phyloP scores from a whole-genome alignment of 2,113 vertebrate species.

The Balaeniceps rex region DNA sequence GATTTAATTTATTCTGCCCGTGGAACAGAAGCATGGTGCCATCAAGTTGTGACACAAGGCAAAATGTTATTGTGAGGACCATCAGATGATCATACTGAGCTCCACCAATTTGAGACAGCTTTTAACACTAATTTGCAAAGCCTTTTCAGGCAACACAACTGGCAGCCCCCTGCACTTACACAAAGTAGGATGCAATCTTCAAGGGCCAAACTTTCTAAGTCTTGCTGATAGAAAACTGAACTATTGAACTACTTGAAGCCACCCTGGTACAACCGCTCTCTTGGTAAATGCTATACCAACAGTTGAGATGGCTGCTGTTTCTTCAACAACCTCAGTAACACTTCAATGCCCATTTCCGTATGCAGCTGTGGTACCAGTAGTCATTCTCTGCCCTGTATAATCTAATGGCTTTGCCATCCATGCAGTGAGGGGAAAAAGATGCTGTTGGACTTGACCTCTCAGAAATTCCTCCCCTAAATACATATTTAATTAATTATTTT shows the following conservation, averaged over 20 bases:
- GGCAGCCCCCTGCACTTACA: background rate
- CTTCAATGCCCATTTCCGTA: background rate
- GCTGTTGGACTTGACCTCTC: background rate
- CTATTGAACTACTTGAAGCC: background rate
- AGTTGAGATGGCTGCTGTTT: background rate
- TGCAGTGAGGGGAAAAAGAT: background rate
- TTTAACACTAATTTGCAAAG: background rate
- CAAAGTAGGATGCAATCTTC: background rate
- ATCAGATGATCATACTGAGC: background rate
- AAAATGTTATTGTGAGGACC: background rate
- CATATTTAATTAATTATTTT: background rate
- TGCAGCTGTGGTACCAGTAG: background rate
- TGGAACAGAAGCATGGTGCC: background rate
- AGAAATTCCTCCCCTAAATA: background rate
- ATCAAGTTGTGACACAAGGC: background rate
- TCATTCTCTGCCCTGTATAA: background rate
- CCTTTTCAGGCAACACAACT: background rate
- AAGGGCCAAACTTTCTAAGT: background rate
- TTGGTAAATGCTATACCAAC: background rate
- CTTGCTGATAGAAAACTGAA: background rate
- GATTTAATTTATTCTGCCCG: background rate
- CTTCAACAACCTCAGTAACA: background rate
- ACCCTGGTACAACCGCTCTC: fast-evolving
- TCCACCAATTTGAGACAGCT: background rate
- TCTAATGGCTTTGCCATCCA: background rate